Evolutionary conservation across 2,797 vertebrate genomes (phyloP).

Genomic region (Phaenicophaeus curvirostris): DNA sequence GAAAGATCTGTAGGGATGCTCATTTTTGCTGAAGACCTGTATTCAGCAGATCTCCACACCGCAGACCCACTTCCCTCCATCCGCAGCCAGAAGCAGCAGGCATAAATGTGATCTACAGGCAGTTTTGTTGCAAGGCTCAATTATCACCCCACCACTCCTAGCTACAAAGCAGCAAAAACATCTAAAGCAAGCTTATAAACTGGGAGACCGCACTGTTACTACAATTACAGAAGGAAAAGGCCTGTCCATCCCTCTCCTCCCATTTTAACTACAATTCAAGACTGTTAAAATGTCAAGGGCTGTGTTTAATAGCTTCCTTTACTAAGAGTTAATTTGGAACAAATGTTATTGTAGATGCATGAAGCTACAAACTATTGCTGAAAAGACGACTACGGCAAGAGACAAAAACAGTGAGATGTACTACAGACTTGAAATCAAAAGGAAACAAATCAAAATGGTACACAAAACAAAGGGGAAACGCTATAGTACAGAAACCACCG

Average conservation of each 20-base stretch:
- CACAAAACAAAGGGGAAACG: conserved; percentile 53
- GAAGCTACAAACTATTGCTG: conserved; percentile 70
- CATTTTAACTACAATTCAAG: background rate
- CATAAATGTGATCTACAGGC: rapidly evolving
- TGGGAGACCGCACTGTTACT: background rate
- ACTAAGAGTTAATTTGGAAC: conserved; percentile 66
- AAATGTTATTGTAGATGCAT: conserved; percentile 70
- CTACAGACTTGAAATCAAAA: conserved; percentile 70
- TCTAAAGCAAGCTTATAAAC: background rate
- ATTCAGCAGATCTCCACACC: too few relatives aligned
- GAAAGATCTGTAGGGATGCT: background rate
- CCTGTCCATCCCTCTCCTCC: background rate
- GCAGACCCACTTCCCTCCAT: background rate
- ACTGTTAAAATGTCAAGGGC: conserved; percentile 12
- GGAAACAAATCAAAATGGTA: conserved; percentile 62
- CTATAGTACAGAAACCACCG: conserved; percentile 61
- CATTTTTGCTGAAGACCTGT: background rate
- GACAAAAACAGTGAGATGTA: conserved; percentile 75
- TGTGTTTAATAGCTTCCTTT: background rate
- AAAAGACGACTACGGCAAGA: conserved; percentile 72
- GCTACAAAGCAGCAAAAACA: background rate
- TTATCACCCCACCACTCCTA: background rate
- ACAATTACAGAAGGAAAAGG: background rate
- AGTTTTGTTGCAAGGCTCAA: background rate
- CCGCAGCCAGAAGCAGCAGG: background rate